These are phyloP conservation scores for Mergus octosetaceus DNA, from an alignment of 2,797 vertebrate genomes.

Conservation along the genomic window DNA sequence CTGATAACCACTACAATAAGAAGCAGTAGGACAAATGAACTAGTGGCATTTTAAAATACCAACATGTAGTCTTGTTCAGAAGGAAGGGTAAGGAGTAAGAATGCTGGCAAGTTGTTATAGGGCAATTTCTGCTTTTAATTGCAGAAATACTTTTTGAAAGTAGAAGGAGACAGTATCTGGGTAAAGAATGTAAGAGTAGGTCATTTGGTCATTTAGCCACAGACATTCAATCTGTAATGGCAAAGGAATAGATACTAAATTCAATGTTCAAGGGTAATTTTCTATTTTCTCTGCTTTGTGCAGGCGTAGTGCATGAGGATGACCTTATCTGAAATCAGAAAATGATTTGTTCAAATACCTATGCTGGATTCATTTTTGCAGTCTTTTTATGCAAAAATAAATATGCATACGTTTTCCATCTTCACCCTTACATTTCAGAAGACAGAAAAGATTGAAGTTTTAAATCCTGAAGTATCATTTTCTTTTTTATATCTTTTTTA, in stretches of 20 bases:
- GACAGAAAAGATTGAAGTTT: background rate
- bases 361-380: background rate
- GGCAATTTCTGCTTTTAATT: background rate
- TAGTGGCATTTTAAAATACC: background rate
- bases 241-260: background rate
- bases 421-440: background rate
- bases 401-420: background rate
- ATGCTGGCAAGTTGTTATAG: background rate
- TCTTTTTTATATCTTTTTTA: background rate
- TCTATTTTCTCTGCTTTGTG: background rate
- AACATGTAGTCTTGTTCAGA: background rate
- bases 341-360: background rate
- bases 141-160: background rate
- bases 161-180: background rate
- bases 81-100: background rate
- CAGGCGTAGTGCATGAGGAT: background rate
- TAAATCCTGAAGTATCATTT: background rate
- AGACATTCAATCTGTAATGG: background rate
- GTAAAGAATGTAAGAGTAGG: background rate
- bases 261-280: background rate
- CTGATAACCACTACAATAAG: background rate
- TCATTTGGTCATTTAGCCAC: background rate
- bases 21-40: background rate
- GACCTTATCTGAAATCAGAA: constrained; percentile 1
- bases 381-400: background rate